Percentiles rank a stretch among this genome's conserved stretches.
phyloP scores from a whole-genome alignment of 2,888 invertebrate genomes.

The Drosophila falleni region DNA sequence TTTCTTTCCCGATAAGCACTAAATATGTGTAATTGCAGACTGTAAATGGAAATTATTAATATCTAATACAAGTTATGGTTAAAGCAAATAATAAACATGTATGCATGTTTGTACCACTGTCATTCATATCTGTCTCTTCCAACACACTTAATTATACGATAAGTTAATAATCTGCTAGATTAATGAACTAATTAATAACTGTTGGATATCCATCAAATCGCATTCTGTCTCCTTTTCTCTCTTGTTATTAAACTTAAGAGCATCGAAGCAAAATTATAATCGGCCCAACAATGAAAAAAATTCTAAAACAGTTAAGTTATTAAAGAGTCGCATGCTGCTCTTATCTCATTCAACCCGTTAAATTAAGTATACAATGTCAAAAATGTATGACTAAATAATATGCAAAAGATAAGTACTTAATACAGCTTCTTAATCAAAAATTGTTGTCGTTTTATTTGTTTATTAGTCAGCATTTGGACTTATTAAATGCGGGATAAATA shows the following conservation, averaged over 20 bases:
- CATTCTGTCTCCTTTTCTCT: not conserved
- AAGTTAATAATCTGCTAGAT: slow-evolving; percentile 8
- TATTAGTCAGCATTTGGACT: slow-evolving; percentile 40
- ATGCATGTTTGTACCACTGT: not conserved
- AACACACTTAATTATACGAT: slow-evolving; percentile 8
- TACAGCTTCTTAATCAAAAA: slow-evolving; percentile 13
- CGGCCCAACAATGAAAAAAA: slow-evolving; percentile 9
- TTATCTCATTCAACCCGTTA: slow-evolving; percentile 28
- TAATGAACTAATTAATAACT: slow-evolving; percentile 18
- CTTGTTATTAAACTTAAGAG: not conserved
- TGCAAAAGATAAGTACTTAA: slow-evolving; percentile 10
- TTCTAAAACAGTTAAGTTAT: not conserved
- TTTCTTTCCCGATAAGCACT: slow-evolving; percentile 7
- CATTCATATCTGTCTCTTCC: not conserved
- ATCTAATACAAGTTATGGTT: slow-evolving; percentile 8
- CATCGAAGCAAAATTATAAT: slow-evolving; percentile 23
- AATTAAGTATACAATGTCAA: slow-evolving; percentile 20
- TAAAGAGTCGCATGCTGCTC: not conserved
- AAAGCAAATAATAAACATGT: not conserved
- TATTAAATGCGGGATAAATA: slow-evolving; percentile 39
- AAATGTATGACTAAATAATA: slow-evolving; percentile 12
- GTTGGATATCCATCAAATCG: not conserved
- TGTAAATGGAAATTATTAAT: slow-evolving; percentile 23
- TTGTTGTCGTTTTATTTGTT: slow-evolving; percentile 13
- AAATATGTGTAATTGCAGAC: slow-evolving; percentile 15